Evolutionary conservation across 2,113 vertebrate genomes (phyloP), one percentile per base, ranked within the genome.

Genomic region (Gasterosteus aculeatus): DNA sequence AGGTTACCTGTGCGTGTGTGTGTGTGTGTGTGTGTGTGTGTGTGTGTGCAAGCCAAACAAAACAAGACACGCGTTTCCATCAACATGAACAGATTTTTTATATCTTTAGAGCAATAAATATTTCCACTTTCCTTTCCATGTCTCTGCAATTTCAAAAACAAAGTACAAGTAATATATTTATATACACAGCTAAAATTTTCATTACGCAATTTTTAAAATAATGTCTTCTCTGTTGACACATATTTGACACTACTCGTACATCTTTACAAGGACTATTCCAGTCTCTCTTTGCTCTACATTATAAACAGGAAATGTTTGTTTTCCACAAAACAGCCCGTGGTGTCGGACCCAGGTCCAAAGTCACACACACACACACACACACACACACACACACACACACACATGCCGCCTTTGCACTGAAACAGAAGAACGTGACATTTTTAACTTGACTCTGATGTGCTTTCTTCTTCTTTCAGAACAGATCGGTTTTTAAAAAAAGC

Each of bases 91-190:
- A 93, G 85, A 92, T 93, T 88, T 93, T 93, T 91, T 90, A 88
- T 93, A 91, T 91, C 81, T 92, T 93, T 88, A 92, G 87, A 93
- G 92, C 94, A 94, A 93, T 95, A 94, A 94, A 94, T 95, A 94
- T 92, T 93, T 90, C 88, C 88, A 94, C 90, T 90, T 92, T 89
- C 88, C 26, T 68, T 68, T 86, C 51, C 91, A 86, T 91, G 67
- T 91, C 84, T 93, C 86, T 92, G 87, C 84, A 81, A 79, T 90
- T 92, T 93, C 91, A 87, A 92, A 93, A 91, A 88, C 89, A 90
- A 92, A 83, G 86, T 88, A 91, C 88, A 88, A 87, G 83, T 90
- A 78, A 89, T 91, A 91, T 89, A 88, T 92, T 81, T 93, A 90
- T 92, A 85, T 93, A 92, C 90, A 94, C 82, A 78, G 89, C 88